Evolutionary conservation across 2,797 vertebrate genomes (phyloP), one percentile per base, ranked within the genome.

Genomic region (Knipowitschia caucasica): DNA sequence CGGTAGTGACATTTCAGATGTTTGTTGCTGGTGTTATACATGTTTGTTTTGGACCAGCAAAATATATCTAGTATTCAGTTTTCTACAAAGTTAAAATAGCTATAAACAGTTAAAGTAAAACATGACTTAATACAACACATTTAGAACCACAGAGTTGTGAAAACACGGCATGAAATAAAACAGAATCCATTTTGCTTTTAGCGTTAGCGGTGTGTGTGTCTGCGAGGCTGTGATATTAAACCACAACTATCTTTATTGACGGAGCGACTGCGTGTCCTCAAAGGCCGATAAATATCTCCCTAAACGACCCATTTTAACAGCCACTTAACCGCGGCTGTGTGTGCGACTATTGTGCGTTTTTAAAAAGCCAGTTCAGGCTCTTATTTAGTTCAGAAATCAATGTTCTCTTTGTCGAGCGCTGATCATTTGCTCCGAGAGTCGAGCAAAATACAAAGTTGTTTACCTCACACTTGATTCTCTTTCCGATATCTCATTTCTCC

Each of bases 401-500:
- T 35, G 46, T 12, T 15, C 23, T 17, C 43, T 0, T 15, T 24
- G 1, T 10, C 3, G 17, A 18, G 31, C 49, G 49, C 27, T 57
- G 42, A 39, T 29, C 26, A 10, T 18, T 34, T 46, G 44, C 33
- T 36, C 15, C 50, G 50, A 29, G 33, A 61, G 27, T 46, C 33
- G 36, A 54, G 23, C 35, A 50, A 67, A 60, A 49, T 51, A 35
- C 52, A 53, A 3, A 24, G 53, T 59, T 25, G 53, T 46, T 40
- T 52, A 21, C 57, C 54, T 35, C 50, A 52, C 11, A 49, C 18
- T 53, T 70, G 11, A 44, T 67, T 78, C 64, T 58, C 49, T 72
- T 58, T 71, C 70, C 74, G 72, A 42, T 73, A 55, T 40, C 27
- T 72, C 69, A 64, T 75, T 75, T 75, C 60, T 77, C 67, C 72